Evolutionary conservation across 2,113 vertebrate species (phyloP).

Genomic region (Stomatorhinus ivindoensis): DNA sequence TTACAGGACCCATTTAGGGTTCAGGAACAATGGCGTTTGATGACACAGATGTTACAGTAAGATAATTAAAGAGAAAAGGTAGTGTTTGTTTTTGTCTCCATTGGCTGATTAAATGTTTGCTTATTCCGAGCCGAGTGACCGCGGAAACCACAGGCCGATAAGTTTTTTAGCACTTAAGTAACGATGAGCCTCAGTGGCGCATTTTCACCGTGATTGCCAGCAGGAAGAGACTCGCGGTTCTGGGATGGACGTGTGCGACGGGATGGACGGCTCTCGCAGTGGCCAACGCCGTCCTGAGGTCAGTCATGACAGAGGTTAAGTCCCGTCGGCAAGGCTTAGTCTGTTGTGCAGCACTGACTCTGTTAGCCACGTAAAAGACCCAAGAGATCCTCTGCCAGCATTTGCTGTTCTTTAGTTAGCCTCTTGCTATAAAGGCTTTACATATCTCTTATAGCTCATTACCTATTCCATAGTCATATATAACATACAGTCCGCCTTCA

Average conservation of each 20-base stretch:
- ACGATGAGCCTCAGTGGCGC: background rate
- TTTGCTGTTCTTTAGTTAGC: background rate
- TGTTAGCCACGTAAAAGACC: slow-evolving; percentile 19
- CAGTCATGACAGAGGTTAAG: slow-evolving; percentile 67
- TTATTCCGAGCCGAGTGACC: background rate
- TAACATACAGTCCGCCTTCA: background rate
- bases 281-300: slow-evolving; percentile 56
- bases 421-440: background rate
- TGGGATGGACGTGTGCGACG: slow-evolving; percentile 25
- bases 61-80: background rate
- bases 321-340: slow-evolving; percentile 54
- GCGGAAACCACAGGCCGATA: background rate
- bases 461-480: background rate
- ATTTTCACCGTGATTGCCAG: background rate
- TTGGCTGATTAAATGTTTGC: background rate
- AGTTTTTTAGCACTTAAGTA: background rate
- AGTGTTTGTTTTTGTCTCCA: background rate
- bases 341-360: slow-evolving; percentile 49
- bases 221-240: background rate
- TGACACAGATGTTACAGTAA: background rate
- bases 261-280: slow-evolving; percentile 47
- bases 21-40: background rate
- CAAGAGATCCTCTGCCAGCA: slow-evolving; percentile 2
- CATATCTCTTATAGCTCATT: background rate
- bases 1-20: background rate